Base-by-base conservation (phyloP, 1,140 invertebrate species). In the Nomia melanderi region DNA sequence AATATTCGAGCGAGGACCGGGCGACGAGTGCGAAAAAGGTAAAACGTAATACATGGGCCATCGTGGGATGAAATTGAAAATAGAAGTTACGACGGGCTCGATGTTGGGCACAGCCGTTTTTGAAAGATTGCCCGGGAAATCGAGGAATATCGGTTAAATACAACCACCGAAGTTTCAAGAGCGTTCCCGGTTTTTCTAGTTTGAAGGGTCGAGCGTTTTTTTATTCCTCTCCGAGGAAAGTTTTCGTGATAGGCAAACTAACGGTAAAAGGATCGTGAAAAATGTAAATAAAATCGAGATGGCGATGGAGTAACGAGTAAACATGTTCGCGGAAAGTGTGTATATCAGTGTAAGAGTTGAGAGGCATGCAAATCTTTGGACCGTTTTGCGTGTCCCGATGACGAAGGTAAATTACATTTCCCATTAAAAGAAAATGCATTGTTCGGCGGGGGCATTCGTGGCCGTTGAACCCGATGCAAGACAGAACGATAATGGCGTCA, bases 21-120 rank as follows among this genome's bases (percentile, higher is more conserved):
- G 9, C 39, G 23, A n/a, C 39, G 31, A 62, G 17, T 11, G 9
- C 27, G 44, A 17, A 23, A 44, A 39, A 17, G 11, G 11, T 29
- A 11, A 17, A 29, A 65, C 1, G 14, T 12, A n/a, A n/a, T n/a
- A 2, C 12, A 14, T 3, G 20, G 31, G 20, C 11, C 27, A 31
- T n/a, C n/a, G 6, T 17, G 6, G 23, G 39, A 63, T 27, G 44
- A 63, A 73, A 73, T 73, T 64, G 25, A 11, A n/a, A 39, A 11
- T n/a, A 31, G 33, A 65, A 64, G 64, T 64, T 29, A 36, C 50
- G 62, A 39, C 23, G 53, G 25, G 11, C n/a, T 6, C 1, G 23
- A 9, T 23, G 20, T 53, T 53, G 39, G 8, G 27, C 12, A n/a
- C 17, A 11, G 63, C 23, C 53, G 53, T 25, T 63, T 36, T 39